Conservation (phyloP, 2,113 vertebrate species). For the Nesoenas mayeri region DNA sequence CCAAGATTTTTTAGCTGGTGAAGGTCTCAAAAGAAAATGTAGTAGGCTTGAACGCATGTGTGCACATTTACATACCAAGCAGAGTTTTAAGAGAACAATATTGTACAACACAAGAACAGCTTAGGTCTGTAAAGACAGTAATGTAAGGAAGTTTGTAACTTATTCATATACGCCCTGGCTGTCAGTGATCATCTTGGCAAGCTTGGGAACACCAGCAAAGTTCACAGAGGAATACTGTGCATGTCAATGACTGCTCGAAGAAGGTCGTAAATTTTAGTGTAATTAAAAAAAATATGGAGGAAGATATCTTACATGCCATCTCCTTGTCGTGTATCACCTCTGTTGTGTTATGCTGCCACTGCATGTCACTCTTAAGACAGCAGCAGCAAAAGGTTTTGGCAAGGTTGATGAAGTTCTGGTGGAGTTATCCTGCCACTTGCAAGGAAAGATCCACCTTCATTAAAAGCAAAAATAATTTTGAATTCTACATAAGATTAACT, state of each 20-base stretch:
- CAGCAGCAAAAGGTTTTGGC: not conserved
- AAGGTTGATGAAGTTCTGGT: not conserved
- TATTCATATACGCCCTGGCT: not conserved
- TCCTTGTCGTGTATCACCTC: not conserved
- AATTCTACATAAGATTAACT: not conserved
- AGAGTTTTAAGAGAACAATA: not conserved
- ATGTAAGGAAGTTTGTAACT: not conserved
- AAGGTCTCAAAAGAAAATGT: not conserved
- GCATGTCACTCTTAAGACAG: not conserved
- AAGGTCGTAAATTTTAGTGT: not conserved
- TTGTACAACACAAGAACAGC: not conserved
- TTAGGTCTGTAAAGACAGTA: not conserved
- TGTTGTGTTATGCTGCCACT: not conserved
- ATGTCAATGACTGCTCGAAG: not conserved
- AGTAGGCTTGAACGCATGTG: fast-evolving
- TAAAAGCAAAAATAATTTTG: not conserved
- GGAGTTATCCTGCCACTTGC: not conserved
- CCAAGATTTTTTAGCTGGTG: not conserved
- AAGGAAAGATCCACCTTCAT: not conserved
- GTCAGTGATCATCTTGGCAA: not conserved
- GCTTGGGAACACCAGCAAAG: not conserved
- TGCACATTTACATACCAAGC: not conserved
- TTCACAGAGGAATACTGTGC: not conserved
- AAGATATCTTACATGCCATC: not conserved
- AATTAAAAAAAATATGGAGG: not conserved